These are phyloP conservation scores for Cariama cristata DNA, from an alignment of 2,113 vertebrate genomes.

Conservation along the genomic window DNA sequence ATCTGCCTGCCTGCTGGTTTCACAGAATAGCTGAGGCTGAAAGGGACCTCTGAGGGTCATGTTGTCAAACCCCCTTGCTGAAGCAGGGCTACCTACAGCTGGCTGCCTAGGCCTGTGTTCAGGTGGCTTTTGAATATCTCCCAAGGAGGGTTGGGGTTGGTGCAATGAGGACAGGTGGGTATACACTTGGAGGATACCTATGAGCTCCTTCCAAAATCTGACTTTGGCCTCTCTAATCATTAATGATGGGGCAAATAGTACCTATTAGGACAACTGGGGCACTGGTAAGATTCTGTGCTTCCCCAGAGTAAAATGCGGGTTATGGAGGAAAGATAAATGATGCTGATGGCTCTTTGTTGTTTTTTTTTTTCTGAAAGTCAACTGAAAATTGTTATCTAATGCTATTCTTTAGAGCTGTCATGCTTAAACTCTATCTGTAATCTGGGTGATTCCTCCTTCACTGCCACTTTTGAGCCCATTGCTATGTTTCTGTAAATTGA, in stretches of 20 bases:
- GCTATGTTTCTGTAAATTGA: not conserved
- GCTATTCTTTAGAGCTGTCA: not conserved
- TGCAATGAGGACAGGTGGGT: not conserved
- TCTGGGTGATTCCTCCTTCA: not conserved
- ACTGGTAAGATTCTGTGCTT: not conserved
- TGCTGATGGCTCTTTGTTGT: not conserved
- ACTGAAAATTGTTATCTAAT: not conserved
- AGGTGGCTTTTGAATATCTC: not conserved
- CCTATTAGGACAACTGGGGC: not conserved
- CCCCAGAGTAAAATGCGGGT: not conserved
- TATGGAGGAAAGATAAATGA: not conserved
- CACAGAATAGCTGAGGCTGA: not conserved
- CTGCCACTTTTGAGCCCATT: not conserved
- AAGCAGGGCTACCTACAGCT: not conserved
- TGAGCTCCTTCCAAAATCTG: not conserved
- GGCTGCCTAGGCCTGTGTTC: rapidly evolving
- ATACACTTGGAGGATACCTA: not conserved
- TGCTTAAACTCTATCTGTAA: not conserved
- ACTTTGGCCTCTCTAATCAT: not conserved
- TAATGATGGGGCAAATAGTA: not conserved
- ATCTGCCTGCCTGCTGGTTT: not conserved
- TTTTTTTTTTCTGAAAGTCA: not conserved
- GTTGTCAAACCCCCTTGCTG: not conserved
- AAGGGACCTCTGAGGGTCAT: not conserved
- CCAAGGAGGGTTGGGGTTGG: not conserved